Percentiles rank a stretch among this genome's conserved stretches.
Evolutionary conservation across 2,797 vertebrate genomes (phyloP).

Genomic region (Pseudochirops corinnae): DNA sequence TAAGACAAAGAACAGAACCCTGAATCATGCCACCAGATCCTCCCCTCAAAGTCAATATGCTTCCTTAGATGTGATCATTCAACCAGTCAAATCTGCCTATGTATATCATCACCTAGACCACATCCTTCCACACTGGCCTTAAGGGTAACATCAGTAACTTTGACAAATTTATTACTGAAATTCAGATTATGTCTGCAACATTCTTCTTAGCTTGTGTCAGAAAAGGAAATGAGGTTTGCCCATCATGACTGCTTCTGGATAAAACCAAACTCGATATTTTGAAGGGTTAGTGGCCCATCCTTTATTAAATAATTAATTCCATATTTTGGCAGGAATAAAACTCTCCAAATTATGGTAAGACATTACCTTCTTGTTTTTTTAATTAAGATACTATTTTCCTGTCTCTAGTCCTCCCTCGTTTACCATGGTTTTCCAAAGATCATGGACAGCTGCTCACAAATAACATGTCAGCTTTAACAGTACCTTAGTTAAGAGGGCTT

Average conservation of each 20-base stretch:
- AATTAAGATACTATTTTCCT: background rate
- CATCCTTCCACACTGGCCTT: background rate
- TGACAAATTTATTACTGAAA: background rate
- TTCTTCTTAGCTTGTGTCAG: background rate
- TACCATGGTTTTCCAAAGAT: background rate
- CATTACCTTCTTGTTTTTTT: background rate
- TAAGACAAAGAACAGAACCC: background rate
- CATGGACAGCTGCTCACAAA: background rate
- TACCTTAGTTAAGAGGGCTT: background rate
- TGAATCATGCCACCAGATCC: background rate
- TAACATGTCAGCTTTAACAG: background rate
- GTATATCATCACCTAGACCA: background rate
- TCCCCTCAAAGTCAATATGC: background rate
- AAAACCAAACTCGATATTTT: background rate
- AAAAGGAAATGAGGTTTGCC: background rate
- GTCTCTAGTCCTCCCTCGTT: background rate
- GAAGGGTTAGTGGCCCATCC: background rate
- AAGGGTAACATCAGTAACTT: background rate
- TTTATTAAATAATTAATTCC: background rate
- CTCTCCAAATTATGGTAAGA: background rate
- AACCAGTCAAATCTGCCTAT: background rate
- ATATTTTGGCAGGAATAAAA: background rate
- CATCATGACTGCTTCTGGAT: background rate
- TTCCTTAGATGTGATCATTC: background rate
- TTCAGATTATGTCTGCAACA: background rate